A percentile compares a stretch with the other conserved stretches of the same genome.
These are phyloP conservation scores for Tetramorium bicarinatum DNA, from an alignment of 2,888 invertebrate species.

Conservation along the genomic window DNA sequence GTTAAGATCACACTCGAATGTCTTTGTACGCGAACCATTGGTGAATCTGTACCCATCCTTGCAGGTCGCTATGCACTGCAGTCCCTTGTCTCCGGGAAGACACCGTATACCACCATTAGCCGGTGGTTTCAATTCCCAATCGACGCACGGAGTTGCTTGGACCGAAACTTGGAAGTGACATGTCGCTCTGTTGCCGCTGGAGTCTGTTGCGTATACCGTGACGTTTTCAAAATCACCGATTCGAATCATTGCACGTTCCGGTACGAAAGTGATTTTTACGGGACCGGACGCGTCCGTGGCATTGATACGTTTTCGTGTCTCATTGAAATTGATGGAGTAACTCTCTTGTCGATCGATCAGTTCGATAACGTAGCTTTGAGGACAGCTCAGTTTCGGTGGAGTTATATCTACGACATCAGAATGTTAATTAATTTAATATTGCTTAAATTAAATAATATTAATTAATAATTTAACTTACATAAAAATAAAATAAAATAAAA, in stretches of 20 bases:
- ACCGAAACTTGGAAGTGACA: constrained; percentile 98
- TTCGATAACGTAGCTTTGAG: constrained; percentile 97
- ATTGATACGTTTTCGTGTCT: constrained; percentile 94
- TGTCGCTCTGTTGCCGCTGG: constrained; percentile 94
- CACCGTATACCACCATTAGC: constrained; percentile 96
- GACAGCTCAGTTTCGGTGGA: constrained; percentile 95
- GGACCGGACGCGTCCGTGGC: constrained; percentile 96
- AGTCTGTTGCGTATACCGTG: constrained; percentile 95
- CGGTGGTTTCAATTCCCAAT: constrained; percentile 97
- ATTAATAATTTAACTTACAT: not conserved
- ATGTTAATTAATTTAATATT: not conserved
- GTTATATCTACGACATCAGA: constrained; percentile 90
- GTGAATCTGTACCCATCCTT: constrained; percentile 96
- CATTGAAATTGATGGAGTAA: constrained; percentile 96
- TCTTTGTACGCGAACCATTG: constrained; percentile 95
- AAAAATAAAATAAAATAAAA: too few species aligned
- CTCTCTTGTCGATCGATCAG: constrained; percentile 95
- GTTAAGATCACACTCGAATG: constrained; percentile 94
- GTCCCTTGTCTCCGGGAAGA: constrained; percentile 92
- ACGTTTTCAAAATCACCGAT: constrained; percentile 97
- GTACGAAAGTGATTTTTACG: constrained; percentile 92
- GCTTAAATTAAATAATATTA: not conserved
- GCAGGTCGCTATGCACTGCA: constrained; percentile 96
- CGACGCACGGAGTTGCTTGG: constrained; percentile 97
- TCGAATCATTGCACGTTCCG: constrained; percentile 93